Base-by-base conservation (phyloP, 2,888 invertebrate genomes). In the Epinotia demarniana region DNA sequence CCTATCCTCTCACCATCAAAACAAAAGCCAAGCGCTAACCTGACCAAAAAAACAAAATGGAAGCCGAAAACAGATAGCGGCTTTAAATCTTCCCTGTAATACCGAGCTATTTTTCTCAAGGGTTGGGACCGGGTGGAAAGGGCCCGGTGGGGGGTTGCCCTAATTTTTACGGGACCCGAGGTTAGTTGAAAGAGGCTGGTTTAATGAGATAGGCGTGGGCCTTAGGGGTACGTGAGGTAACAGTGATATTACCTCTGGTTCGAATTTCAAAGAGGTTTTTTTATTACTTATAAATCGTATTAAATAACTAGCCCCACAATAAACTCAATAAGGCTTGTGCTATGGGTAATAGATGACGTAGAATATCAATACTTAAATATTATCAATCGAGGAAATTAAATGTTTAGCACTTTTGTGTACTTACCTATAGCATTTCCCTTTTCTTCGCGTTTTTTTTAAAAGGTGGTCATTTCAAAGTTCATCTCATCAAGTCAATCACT, bases 61-160 rank as follows among this genome's bases (percentile, higher is more conserved):
- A 58, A 11, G 62, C 76, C 77, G 77, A 78, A 79, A 83, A 87
- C 89, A 88, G 82, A 86, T 87, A 88, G 85, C 78, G 87, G 87
- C 85, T 85, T 90, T 91, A 89, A 91, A 90, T 91, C 92, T 93
- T 92, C 84, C 87, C 89, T 88, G 89, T 92, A 92, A 92, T 91
- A 33, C 87, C 90, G 90, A 90, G 91, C 92, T 90, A 92, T 93
- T 93, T 93, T 93, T 92, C 93, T 93, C 93, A 93, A 93, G 92
- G 92, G 93, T 82, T 81, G 86, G 79, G 81, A 83, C 80, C 80
- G 80, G 83, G 81, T 77, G 77, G 80, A 78, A 78, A 61, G 82
- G 81, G 80, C 69, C 77, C 78, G 77, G 64, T 73, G 78, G 79
- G 82, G 87, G 85, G 85, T 80, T 91, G 91, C 84, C 92, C 93